Conservation (phyloP, 2,888 invertebrate genomes). For the Drosophila emarginata region DNA sequence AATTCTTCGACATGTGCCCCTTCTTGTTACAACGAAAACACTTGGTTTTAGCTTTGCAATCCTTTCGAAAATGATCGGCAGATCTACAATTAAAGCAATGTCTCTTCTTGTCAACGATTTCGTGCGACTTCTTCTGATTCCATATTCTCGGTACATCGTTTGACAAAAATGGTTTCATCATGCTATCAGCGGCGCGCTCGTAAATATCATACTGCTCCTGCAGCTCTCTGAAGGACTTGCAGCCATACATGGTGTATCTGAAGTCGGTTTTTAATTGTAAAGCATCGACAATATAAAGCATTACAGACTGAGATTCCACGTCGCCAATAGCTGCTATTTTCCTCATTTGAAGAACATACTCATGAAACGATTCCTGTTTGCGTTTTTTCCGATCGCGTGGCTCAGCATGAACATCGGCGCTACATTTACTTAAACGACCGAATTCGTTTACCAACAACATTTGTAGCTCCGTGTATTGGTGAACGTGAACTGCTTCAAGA, state of each 20-base stretch:
- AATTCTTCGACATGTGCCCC: neutral
- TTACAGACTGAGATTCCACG: neutral
- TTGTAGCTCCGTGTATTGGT: too few species aligned
- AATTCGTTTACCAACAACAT: too few species aligned
- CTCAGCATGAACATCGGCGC: neutral
- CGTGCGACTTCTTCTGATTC: too few species aligned
- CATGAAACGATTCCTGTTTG: neutral
- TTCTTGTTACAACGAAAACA: neutral
- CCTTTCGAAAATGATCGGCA: neutral
- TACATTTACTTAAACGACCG: too few species aligned
- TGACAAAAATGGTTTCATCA: too few species aligned
- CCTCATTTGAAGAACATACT: constrained; percentile 5
- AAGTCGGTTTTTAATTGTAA: neutral
- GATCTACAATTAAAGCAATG: too few species aligned
- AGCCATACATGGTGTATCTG: neutral
- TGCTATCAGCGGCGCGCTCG: too few species aligned
- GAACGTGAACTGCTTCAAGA: too few species aligned
- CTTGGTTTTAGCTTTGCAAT: neutral
- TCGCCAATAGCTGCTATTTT: neutral
- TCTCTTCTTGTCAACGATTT: too few species aligned
- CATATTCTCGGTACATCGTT: too few species aligned
- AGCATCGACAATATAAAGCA: neutral
- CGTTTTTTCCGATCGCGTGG: neutral
- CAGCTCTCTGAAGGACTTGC: neutral
- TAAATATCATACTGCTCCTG: too few species aligned